Percentiles rank a stretch among this genome's conserved stretches.
Conservation (phyloP, 2,797 vertebrate genomes). For the Notamacropus eugenii region DNA sequence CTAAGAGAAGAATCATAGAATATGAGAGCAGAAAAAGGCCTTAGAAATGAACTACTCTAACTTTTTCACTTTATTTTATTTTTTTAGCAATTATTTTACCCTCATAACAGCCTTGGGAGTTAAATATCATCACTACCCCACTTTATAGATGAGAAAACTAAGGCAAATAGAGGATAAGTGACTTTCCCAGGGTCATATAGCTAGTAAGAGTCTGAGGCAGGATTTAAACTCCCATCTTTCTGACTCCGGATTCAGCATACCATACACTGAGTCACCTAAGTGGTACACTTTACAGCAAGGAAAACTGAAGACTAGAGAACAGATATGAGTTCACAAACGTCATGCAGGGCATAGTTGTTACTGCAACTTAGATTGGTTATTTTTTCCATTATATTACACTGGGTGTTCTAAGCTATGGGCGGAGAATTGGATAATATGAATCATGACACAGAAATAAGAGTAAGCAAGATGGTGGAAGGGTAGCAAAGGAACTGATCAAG, state of each 20-base stretch:
- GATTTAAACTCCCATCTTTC: background rate
- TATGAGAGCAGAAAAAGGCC: conserved; percentile 32
- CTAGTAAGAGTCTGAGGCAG: background rate
- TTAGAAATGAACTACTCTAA: background rate
- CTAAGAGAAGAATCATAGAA: background rate
- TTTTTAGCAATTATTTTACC: background rate
- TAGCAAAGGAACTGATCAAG: background rate
- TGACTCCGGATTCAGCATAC: background rate
- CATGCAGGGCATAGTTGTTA: background rate
- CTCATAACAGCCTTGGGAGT: background rate
- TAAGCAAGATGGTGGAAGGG: conserved; percentile 37
- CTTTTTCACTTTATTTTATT: background rate
- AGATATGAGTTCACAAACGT: background rate
- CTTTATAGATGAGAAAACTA: background rate
- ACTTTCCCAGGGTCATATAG: background rate
- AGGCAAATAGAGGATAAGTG: background rate
- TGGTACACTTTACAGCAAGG: background rate
- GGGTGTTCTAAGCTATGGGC: conserved; percentile 6
- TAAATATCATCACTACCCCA: background rate
- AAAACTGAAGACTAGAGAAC: background rate
- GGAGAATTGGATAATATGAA: conserved; percentile 19
- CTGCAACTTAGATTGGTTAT: background rate
- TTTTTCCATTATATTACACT: conserved; percentile 17
- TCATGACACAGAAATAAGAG: background rate
- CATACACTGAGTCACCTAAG: background rate